phyloP scores from a whole-genome alignment of 30 jellyfish, hydroid and myxozoan species.

The Pseudorhiza aurosa region DNA sequence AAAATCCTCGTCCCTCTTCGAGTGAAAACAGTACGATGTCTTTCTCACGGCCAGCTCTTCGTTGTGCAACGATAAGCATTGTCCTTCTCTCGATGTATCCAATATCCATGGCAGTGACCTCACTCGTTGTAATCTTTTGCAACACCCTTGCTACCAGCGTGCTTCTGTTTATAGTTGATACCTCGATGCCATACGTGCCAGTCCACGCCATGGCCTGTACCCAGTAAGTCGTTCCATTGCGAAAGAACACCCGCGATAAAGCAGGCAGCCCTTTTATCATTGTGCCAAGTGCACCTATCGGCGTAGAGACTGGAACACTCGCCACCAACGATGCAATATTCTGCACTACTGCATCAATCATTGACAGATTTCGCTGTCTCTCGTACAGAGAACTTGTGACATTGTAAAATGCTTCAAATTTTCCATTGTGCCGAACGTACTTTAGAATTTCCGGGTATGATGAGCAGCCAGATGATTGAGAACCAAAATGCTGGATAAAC shows the following conservation, averaged over 20 bases:
- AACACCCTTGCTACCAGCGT: conserved; percentile 21
- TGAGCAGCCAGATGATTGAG: conserved; percentile 25
- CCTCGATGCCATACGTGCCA: conserved; percentile 15
- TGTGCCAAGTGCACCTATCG: conserved; percentile 44
- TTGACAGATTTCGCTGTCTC: background rate
- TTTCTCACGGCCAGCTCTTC: conserved; percentile 2
- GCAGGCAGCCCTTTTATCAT: conserved; percentile 6
- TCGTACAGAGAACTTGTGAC: background rate
- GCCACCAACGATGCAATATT: conserved; percentile 54
- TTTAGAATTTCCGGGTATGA: conserved; percentile 38
- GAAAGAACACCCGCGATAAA: conserved; percentile 28
- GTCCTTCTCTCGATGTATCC: conserved; percentile 29
- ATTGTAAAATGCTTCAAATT: background rate
- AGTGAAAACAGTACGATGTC: conserved; percentile 8
- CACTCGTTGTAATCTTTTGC: conserved; percentile 41
- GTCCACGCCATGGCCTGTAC: conserved; percentile 46
- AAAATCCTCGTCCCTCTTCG: conserved; percentile 16
- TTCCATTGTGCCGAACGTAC: background rate
- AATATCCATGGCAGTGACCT: conserved; percentile 35
- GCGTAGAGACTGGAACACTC: conserved; percentile 26
- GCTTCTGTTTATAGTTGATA: conserved; percentile 24
- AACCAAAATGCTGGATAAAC: conserved; percentile 53
- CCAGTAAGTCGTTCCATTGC: conserved; percentile 33
- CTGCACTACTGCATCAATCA: conserved; percentile 14
- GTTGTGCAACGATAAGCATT: conserved; percentile 57